These are phyloP conservation scores for Pogonomyrmex californicus DNA, from an alignment of 1,140 invertebrate species.

Conservation along the genomic window DNA sequence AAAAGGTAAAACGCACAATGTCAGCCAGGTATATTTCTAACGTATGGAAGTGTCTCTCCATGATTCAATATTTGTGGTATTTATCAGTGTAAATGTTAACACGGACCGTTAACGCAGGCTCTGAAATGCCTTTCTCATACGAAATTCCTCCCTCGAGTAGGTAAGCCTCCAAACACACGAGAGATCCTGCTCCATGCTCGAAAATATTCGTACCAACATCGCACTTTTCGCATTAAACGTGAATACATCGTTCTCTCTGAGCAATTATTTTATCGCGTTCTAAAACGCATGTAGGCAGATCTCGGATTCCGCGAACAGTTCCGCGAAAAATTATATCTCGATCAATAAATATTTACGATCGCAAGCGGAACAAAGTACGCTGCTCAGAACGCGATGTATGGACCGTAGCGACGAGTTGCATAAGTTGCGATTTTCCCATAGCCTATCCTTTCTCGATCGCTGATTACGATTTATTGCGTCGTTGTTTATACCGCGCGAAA, in stretches of 20 bases:
- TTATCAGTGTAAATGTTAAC: conserved; percentile 56
- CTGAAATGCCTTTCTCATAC: conserved; percentile 27
- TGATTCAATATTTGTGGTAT: conserved; percentile 48
- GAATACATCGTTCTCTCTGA: not conserved
- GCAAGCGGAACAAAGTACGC: not conserved
- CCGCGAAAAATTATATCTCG: not conserved
- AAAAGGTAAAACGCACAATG: not conserved
- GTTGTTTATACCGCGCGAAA: conserved; percentile 58
- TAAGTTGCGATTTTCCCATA: conserved; percentile 12
- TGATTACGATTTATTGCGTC: conserved; percentile 66
- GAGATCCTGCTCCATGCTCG: conserved; percentile 13
- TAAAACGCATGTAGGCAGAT: not conserved
- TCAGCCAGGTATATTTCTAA: conserved; percentile 9
- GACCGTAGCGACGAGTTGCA: not conserved
- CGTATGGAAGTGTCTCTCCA: not conserved
- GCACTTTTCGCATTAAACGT: conserved; percentile 42
- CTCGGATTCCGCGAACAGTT: not conserved
- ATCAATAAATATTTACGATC: conserved; percentile 17
- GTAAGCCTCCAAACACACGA: conserved; percentile 31
- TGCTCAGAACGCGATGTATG: not conserved
- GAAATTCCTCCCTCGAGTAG: conserved; percentile 35
- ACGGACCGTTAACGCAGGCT: conserved; percentile 27
- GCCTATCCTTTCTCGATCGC: conserved; percentile 20
- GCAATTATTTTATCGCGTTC: not conserved
- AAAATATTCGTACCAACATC: conserved; percentile 31